Base-by-base conservation (phyloP, 2,888 invertebrate species). In the Drosophila phalerata region DNA sequence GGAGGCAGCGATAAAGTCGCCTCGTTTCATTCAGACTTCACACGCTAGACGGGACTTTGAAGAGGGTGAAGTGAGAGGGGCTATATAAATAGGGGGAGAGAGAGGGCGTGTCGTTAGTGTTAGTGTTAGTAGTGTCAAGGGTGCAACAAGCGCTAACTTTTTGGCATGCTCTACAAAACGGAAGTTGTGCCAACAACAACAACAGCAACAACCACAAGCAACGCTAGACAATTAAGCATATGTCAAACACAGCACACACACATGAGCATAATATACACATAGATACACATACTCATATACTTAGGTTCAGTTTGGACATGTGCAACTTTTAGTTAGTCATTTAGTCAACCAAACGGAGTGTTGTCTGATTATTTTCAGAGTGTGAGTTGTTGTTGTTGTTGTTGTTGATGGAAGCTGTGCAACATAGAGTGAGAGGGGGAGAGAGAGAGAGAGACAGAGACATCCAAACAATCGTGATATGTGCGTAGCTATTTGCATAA, bases 401-500 rank as follows among this genome's bases (percentile, higher is more conserved):
- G 45, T 47, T 56, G 13, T 25, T 49, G 38, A 30, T 58, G 37
- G 55, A 43, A 55, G 43, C 32, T 55, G 55, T 43, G 15, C 6
- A 17, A 1, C n/a, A 42, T n/a, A 19, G 19, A 42, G 40, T 9
- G 17, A 17, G 52, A 8, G 13, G 40, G 30, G 13, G 8, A 3
- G 17, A 11, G 17, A 47, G 15, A 28, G 17, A 17, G 30, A 32
- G 32, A 17, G 17, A 22, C 5, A 28, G 9, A 47, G 4, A 22
- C 10, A 22, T 30, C 17, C 8, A 30, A 11, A 32, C 22, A 34
- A 40, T 34, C 43, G 52, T 52, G 28, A 37, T 55, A 28, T 55
- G 38, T 62, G 64, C 58, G 58, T 70, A 62, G 52, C 19, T 64
- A 87, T 89, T 90, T 89, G 87, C 90, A 90, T 87, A 87, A 87